Conservation (phyloP, 2,888 invertebrate species). For the Chrysomela aeneicollis region DNA sequence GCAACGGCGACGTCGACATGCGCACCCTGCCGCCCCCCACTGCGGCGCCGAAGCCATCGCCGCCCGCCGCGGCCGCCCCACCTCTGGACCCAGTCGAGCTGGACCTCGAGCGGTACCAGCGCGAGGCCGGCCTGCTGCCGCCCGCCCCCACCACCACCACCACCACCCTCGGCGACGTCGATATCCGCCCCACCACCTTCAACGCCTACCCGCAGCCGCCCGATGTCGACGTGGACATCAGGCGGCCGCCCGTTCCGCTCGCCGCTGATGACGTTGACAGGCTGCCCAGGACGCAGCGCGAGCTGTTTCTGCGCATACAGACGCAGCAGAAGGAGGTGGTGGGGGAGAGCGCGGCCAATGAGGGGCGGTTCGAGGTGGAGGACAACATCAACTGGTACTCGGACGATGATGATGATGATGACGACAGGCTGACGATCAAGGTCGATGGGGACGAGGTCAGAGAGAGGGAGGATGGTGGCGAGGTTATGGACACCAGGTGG, state of each 20-base stretch:
- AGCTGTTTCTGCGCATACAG: slow-evolving; percentile 72
- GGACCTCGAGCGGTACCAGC: slow-evolving; percentile 47
- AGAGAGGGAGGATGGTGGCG: slow-evolving; percentile 50
- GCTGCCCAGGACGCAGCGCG: slow-evolving; percentile 70
- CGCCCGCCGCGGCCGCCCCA: slow-evolving; percentile 16
- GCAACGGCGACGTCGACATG: slow-evolving; percentile 62
- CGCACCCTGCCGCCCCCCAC: slow-evolving; percentile 53
- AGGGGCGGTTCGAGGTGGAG: slow-evolving; percentile 44
- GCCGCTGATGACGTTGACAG: neutral
- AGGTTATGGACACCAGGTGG: slow-evolving; percentile 19
- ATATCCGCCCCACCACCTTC: slow-evolving; percentile 41
- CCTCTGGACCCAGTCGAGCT: slow-evolving; percentile 33
- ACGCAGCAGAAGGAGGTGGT: slow-evolving; percentile 69
- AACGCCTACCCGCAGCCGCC: slow-evolving; percentile 30
- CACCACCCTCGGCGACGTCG: slow-evolving; percentile 41
- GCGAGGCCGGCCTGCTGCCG: slow-evolving; percentile 43
- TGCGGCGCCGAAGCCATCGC: slow-evolving; percentile 17
- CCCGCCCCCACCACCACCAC: slow-evolving; percentile 9
- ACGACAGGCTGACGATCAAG: slow-evolving; percentile 57
- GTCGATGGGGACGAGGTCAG: slow-evolving; percentile 56
- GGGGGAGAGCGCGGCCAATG: slow-evolving; percentile 51
- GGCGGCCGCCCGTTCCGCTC: slow-evolving; percentile 55
- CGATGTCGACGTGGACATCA: slow-evolving; percentile 60
- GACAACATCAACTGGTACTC: slow-evolving; percentile 76
- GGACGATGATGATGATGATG: slow-evolving; percentile 76